A percentile compares a stretch with the other conserved stretches of the same genome.
phyloP scores from a whole-genome alignment of 2,797 vertebrate species.

The Glyptemys insculpta region DNA sequence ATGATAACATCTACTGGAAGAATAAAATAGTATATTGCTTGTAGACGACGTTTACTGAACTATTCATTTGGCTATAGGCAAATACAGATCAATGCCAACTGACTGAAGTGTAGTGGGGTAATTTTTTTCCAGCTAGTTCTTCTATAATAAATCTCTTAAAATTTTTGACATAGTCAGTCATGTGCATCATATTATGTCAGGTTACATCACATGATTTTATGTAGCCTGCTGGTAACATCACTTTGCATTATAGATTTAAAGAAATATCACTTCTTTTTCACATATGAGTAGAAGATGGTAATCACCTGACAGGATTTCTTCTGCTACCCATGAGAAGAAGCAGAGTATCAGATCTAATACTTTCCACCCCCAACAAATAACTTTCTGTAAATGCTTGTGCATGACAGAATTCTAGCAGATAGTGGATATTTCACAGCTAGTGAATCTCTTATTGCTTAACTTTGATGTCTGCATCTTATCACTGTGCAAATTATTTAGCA shows the following conservation, averaged over 20 bases:
- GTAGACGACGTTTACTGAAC: slow-evolving; percentile 45
- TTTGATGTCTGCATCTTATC: slow-evolving; percentile 74
- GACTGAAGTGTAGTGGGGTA: slow-evolving; percentile 38
- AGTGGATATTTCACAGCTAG: slow-evolving; percentile 65
- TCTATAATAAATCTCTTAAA: slow-evolving; percentile 54
- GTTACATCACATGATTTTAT: slow-evolving; percentile 63
- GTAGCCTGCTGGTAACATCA: slow-evolving; percentile 68
- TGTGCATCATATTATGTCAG: slow-evolving; percentile 59
- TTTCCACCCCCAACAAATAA: slow-evolving; percentile 60
- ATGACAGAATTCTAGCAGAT: slow-evolving; percentile 65
- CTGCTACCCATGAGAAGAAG: slow-evolving; percentile 42
- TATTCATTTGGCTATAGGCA: slow-evolving; percentile 64
- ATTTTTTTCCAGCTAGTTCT: slow-evolving; percentile 20
- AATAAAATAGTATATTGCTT: slow-evolving; percentile 43
- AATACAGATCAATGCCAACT: slow-evolving; percentile 64
- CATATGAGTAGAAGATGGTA: slow-evolving; percentile 42
- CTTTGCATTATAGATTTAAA: slow-evolving; percentile 72
- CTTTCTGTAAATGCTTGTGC: slow-evolving; percentile 58
- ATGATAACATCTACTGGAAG: slow-evolving; percentile 1
- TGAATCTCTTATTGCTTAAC: slow-evolving; percentile 59
- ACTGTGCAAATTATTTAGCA: slow-evolving; percentile 80
- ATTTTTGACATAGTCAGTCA: slow-evolving; percentile 55
- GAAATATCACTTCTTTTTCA: slow-evolving; percentile 69
- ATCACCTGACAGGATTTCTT: slow-evolving; percentile 70
- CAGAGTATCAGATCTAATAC: slow-evolving; percentile 60